phyloP scores from a whole-genome alignment of 2,797 vertebrate species.

The Lithobates sylvaticus region DNA sequence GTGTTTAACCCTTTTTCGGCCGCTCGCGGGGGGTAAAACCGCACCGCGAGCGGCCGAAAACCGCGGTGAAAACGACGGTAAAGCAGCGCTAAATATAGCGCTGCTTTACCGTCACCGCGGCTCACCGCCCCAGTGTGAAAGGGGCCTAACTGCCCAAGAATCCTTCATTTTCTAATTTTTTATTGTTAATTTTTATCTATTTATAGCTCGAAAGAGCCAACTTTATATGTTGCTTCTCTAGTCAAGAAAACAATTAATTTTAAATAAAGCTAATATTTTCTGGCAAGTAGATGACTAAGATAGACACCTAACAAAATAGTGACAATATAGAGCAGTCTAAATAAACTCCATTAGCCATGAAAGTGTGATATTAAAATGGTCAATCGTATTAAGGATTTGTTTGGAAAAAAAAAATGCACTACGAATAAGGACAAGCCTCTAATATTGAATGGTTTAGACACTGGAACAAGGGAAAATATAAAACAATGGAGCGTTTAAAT shows the following conservation, averaged over 20 bases:
- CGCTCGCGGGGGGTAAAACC: too few species aligned
- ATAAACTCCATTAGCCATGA: conserved; percentile 13
- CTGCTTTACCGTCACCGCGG: too few species aligned
- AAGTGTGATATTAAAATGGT: conserved; percentile 47
- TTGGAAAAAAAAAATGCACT: neutral
- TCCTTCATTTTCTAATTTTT: neutral
- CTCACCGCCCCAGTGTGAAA: too few species aligned
- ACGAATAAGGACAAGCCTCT: conserved; percentile 15
- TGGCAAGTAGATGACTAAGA: neutral
- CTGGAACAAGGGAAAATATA: conserved; percentile 31
- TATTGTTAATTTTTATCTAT: too few species aligned
- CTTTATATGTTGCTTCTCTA: neutral
- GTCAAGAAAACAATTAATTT: conserved; percentile 6
- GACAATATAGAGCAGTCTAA: conserved; percentile 1
- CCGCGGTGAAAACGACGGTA: too few species aligned
- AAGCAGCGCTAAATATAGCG: too few species aligned
- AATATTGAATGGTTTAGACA: conserved; percentile 13
- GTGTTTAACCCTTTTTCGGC: too few species aligned
- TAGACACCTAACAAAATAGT: neutral
- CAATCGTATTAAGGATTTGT: conserved; percentile 31
- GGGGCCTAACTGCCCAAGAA: neutral
- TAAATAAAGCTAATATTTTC: neutral
- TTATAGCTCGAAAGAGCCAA: neutral
- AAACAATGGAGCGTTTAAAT: conserved; percentile 49
- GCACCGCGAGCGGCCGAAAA: too few species aligned